Conservation (phyloP, 2,888 invertebrate genomes). For the Lydus trimaculatus region DNA sequence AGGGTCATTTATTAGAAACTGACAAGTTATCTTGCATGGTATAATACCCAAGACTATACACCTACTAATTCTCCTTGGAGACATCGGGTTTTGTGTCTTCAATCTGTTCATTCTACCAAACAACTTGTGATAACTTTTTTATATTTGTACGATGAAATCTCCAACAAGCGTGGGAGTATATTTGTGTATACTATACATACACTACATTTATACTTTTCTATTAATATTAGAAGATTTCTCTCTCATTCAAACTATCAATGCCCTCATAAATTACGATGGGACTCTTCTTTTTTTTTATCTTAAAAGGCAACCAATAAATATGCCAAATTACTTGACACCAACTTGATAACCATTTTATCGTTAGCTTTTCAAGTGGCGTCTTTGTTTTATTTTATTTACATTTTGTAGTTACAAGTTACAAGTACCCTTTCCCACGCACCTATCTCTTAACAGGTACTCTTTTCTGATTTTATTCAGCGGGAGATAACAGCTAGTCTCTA, state of each 20-base stretch:
- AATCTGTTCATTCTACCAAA: constrained; percentile 10
- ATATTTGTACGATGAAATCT: constrained; percentile 8
- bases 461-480: constrained; percentile 17
- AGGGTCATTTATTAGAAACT: constrained; percentile 31
- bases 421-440: constrained; percentile 30
- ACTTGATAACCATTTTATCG: constrained; percentile 46
- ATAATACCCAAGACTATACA: constrained; percentile 33
- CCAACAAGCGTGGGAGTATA: constrained; percentile 8
- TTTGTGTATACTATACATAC: background rate
- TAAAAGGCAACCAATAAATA: constrained; percentile 45
- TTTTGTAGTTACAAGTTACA: constrained; percentile 32
- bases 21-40: constrained; percentile 31
- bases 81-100: constrained; percentile 14
- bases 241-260: background rate
- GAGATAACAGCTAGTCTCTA: constrained; percentile 16
- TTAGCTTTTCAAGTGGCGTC: constrained; percentile 37
- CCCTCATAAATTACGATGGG: background rate
- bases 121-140: constrained; percentile 9
- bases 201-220: background rate
- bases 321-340: constrained; percentile 48
- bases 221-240: background rate
- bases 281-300: constrained; percentile 31
- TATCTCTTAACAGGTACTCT: constrained; percentile 21
- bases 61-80: constrained; percentile 30
- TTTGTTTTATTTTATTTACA: constrained; percentile 37